phyloP scores from a whole-genome alignment of 2,888 invertebrate species.

The Pandemis cinnamomeana region DNA sequence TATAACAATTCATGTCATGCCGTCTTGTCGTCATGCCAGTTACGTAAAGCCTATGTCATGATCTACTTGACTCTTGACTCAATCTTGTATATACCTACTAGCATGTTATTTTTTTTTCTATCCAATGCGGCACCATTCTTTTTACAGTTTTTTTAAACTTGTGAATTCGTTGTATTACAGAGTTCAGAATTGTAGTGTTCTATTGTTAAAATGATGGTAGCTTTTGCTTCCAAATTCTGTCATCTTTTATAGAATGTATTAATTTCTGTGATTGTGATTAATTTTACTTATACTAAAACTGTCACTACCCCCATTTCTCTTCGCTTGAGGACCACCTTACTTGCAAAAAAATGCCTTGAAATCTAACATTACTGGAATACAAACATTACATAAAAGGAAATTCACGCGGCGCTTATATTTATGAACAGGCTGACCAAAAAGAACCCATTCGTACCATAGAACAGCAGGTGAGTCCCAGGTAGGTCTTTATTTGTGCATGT shows the following conservation, averaged over 20 bases:
- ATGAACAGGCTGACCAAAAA: slow-evolving; percentile 49
- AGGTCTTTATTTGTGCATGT: slow-evolving; percentile 66
- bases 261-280: neutral
- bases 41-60: neutral
- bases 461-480: slow-evolving; percentile 79
- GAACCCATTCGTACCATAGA: slow-evolving; percentile 47
- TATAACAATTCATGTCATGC: neutral
- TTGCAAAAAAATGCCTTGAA: slow-evolving; percentile 30
- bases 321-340: slow-evolving; percentile 22
- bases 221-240: neutral
- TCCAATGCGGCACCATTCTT: neutral
- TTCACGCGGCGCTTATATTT: slow-evolving; percentile 78
- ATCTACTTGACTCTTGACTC: slow-evolving; percentile 9
- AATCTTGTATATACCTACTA: neutral
- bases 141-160: neutral
- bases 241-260: neutral
- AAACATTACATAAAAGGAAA: slow-evolving; percentile 50
- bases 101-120: neutral
- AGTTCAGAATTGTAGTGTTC: no score
- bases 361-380: slow-evolving; percentile 40
- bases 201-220: no score
- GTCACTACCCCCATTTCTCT: slow-evolving; percentile 26
- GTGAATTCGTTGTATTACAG: neutral
- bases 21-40: neutral
- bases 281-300: slow-evolving; percentile 14